Conservation (phyloP, 2,797 vertebrate genomes). For the Triplophysa yarkandensis region DNA sequence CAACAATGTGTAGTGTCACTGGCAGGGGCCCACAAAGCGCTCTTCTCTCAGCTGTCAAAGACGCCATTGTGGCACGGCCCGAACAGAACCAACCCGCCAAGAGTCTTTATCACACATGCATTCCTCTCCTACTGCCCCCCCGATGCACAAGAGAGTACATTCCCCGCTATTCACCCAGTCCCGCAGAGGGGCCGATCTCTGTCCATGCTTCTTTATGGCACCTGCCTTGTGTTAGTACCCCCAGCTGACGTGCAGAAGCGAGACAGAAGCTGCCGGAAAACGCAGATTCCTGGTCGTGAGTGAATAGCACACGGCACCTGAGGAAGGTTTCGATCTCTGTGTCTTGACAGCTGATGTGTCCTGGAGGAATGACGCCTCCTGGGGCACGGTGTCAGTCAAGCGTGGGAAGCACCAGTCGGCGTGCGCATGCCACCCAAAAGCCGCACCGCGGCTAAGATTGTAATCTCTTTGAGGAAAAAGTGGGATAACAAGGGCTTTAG, state of each 20-base stretch:
- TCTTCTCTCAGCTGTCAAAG: constrained; percentile 95
- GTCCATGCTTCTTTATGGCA: constrained; percentile 57
- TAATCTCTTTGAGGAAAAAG: constrained; percentile 75
- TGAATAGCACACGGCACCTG: constrained; percentile 74
- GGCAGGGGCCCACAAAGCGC: constrained; percentile 82
- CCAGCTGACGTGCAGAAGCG: constrained; percentile 68
- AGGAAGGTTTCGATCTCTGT: constrained; percentile 56
- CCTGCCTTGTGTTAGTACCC: constrained; percentile 57
- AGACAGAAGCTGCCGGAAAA: constrained; percentile 64
- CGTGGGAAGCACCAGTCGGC: constrained; percentile 58
- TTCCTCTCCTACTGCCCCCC: constrained; percentile 85
- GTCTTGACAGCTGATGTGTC: constrained; percentile 66
- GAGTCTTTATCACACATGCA: constrained; percentile 92
- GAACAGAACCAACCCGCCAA: constrained; percentile 83
- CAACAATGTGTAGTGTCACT: constrained; percentile 94
- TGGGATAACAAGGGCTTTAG: constrained; percentile 84
- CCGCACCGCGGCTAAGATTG: constrained; percentile 71
- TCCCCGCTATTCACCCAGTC: constrained; percentile 69
- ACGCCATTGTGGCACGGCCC: constrained; percentile 85
- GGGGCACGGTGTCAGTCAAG: constrained; percentile 86
- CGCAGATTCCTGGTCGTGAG: constrained; percentile 63
- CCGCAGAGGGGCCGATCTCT: constrained; percentile 26
- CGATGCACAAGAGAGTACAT: constrained; percentile 76
- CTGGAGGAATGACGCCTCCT: constrained; percentile 79
- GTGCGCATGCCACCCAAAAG: constrained; percentile 55